Conservation (phyloP, 2,113 vertebrate genomes). For the Apaloderma vittatum region DNA sequence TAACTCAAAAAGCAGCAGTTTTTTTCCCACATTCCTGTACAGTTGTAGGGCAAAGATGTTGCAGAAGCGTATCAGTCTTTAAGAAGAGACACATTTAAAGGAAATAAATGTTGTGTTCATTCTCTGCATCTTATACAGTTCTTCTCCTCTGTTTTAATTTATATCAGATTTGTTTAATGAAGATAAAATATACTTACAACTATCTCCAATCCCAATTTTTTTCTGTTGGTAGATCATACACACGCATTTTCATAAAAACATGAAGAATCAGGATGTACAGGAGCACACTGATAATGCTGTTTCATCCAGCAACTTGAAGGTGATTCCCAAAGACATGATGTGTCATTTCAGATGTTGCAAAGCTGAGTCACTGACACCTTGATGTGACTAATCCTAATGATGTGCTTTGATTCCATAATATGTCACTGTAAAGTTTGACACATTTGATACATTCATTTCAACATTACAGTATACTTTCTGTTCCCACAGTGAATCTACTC, state of each 20-base stretch:
- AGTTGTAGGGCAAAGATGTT: neutral
- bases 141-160: neutral
- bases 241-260: neutral
- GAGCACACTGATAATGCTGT: neutral
- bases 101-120: neutral
- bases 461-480: neutral
- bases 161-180: neutral
- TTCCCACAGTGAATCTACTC: neutral
- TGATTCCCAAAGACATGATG: neutral
- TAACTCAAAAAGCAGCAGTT: neutral
- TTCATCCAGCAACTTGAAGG: neutral
- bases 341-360: neutral
- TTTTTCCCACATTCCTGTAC: neutral
- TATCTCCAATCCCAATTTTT: neutral
- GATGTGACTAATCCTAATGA: constrained; percentile 19
- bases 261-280: neutral
- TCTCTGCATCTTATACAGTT: neutral
- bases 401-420: constrained; percentile 16
- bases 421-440: neutral
- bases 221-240: neutral
- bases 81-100: neutral
- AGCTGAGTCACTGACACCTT: constrained; percentile 38
- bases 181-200: neutral
- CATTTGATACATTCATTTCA: neutral
- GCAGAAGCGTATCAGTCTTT: neutral